Percentiles rank a stretch among this genome's conserved stretches.
phyloP scores from a whole-genome alignment of 2,797 vertebrate species.

The Etheostoma nigrum region DNA sequence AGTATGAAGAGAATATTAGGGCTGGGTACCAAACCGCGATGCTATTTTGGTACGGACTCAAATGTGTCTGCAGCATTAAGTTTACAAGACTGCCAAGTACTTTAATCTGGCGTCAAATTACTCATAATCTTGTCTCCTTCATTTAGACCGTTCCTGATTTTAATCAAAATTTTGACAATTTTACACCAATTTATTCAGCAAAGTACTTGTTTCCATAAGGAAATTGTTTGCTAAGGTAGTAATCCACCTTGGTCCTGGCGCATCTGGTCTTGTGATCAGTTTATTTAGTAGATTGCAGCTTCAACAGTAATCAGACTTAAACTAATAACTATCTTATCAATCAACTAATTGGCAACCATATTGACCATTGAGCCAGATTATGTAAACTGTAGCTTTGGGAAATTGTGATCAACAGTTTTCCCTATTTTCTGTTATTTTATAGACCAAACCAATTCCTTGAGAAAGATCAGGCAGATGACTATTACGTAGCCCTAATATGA shows the following conservation, averaged over 20 bases:
- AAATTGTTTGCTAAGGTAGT: no score
- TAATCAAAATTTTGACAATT: no score
- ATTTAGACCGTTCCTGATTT: no score
- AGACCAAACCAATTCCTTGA: neutral
- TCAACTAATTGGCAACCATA: neutral
- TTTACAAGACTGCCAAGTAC: neutral
- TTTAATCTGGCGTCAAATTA: neutral
- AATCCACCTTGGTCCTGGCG: neutral
- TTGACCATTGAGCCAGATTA: neutral
- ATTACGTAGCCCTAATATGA: neutral
- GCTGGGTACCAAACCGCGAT: slow-evolving; percentile 3
- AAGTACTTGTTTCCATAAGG: no score
- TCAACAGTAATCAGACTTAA: no score
- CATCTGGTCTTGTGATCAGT: neutral
- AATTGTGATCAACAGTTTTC: no score
- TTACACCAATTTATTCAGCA: no score
- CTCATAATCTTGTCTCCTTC: no score
- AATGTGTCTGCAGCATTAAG: neutral
- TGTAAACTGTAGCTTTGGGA: no score
- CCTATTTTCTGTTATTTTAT: no score
- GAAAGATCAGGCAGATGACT: neutral
- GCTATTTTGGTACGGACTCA: neutral
- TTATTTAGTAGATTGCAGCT: neutral
- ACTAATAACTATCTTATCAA: neutral
- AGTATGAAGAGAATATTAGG: neutral